phyloP scores from a whole-genome alignment of 2,888 invertebrate species.

The Melieria picta region DNA sequence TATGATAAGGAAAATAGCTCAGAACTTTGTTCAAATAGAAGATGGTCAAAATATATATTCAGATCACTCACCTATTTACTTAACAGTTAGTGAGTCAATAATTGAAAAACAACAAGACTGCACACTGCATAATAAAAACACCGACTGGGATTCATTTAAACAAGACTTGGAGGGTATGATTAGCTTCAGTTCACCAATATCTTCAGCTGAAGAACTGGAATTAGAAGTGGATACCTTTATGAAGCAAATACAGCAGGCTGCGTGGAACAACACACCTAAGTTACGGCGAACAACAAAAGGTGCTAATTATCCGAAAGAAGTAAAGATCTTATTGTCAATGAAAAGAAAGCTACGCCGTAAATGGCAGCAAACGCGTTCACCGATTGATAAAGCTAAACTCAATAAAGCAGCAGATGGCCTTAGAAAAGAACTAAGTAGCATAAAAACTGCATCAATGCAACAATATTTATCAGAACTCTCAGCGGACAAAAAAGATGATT shows the following conservation, averaged over 20 bases:
- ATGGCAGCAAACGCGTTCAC: too few species aligned
- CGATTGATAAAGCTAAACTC: not conserved
- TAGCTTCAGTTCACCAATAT: not conserved
- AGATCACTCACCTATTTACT: conserved; percentile 11
- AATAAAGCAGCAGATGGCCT: not conserved
- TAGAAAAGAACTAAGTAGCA: not conserved
- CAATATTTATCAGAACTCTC: not conserved
- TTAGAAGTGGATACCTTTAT: not conserved
- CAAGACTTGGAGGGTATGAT: not conserved
- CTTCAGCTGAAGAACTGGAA: not conserved
- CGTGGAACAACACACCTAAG: not conserved
- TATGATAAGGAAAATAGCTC: not conserved
- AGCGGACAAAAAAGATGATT: conserved; percentile 2
- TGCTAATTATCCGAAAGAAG: not conserved
- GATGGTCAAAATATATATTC: conserved; percentile 6
- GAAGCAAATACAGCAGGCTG: not conserved
- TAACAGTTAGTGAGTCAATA: conserved; percentile 1
- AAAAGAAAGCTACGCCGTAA: not conserved
- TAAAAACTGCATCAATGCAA: not conserved
- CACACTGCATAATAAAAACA: conserved; percentile 3
- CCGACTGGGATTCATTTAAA: conserved; percentile 11
- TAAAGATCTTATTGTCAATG: not conserved
- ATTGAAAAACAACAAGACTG: not conserved
- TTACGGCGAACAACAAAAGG: not conserved
- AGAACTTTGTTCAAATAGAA: not conserved